Conservation (phyloP, 2,888 invertebrate species). For the Chymomyza amoena region DNA sequence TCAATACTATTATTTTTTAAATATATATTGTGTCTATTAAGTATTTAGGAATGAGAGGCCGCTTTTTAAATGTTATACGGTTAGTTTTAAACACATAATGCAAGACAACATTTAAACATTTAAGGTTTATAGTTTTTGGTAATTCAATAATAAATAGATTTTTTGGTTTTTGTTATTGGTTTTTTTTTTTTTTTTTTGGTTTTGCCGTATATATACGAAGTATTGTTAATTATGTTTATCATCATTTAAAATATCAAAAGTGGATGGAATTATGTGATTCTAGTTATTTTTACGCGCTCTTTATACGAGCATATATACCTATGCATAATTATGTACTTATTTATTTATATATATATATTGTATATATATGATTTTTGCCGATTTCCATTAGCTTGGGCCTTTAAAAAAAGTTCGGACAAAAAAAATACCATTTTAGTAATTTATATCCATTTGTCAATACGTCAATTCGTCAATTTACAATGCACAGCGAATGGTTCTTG, state of each 20-base stretch:
- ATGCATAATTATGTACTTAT: not conserved
- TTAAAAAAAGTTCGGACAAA: not conserved
- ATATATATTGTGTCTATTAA: constrained; percentile 4
- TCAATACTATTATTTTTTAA: constrained; percentile 15
- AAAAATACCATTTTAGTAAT: not conserved
- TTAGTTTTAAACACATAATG: constrained; percentile 20
- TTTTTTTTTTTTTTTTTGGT: constrained; percentile 5
- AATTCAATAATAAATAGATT: constrained; percentile 26
- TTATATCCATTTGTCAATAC: not conserved
- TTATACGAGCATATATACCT: not conserved
- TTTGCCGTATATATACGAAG: constrained; percentile 25
- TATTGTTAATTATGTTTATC: constrained; percentile 41
- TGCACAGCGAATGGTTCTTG: not conserved
- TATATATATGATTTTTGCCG: constrained; percentile 5
- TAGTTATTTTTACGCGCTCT: constrained; percentile 48
- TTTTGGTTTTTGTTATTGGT: constrained; percentile 12
- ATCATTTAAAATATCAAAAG: constrained; percentile 69
- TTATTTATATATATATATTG: not conserved
- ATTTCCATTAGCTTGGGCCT: not conserved
- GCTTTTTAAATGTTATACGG: constrained; percentile 11
- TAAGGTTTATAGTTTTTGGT: constrained; percentile 38
- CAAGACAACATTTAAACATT: constrained; percentile 59
- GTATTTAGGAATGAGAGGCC: constrained; percentile 50
- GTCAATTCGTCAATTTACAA: not conserved
- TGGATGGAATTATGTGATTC: constrained; percentile 74